phyloP scores from a whole-genome alignment of 1,140 invertebrate species.

The Musca vetustissima region DNA sequence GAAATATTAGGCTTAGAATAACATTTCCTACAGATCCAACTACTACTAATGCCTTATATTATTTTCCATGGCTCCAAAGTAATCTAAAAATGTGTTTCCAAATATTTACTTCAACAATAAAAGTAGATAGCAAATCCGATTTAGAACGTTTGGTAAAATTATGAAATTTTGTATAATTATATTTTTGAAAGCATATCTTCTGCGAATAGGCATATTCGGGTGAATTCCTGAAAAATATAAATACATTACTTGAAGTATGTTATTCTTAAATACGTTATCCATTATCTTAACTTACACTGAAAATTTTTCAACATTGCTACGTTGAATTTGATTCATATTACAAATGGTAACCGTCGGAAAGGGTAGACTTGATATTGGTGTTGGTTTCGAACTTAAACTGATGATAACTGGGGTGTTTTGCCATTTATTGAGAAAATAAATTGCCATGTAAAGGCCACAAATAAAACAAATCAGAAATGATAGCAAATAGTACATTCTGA shows the following conservation, averaged over 20 bases:
- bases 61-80: no score
- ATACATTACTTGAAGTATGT: no score
- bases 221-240: background rate
- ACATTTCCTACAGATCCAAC: no score
- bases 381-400: constrained; percentile 57
- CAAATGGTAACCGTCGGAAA: constrained; percentile 76
- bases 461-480: constrained; percentile 1
- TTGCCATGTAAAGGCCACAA: constrained; percentile 39
- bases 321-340: constrained; percentile 72
- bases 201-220: constrained; percentile 41
- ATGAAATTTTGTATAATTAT: constrained; percentile 34
- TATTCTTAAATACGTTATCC: no score
- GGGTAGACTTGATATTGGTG: constrained; percentile 63
- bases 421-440: constrained; percentile 15
- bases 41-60: no score
- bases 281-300: background rate
- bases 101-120: constrained; percentile 38
- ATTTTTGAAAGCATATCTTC: constrained; percentile 40
- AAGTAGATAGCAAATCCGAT: constrained; percentile 34
- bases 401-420: constrained; percentile 20
- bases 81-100: no score
- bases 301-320: constrained; percentile 38
- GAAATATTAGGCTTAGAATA: no score
- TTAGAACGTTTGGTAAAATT: constrained; percentile 27
- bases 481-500: constrained; percentile 12